Evolutionary conservation across 1,140 invertebrate genomes (phyloP).

Genomic region (Ceratosolen solmsi): DNA sequence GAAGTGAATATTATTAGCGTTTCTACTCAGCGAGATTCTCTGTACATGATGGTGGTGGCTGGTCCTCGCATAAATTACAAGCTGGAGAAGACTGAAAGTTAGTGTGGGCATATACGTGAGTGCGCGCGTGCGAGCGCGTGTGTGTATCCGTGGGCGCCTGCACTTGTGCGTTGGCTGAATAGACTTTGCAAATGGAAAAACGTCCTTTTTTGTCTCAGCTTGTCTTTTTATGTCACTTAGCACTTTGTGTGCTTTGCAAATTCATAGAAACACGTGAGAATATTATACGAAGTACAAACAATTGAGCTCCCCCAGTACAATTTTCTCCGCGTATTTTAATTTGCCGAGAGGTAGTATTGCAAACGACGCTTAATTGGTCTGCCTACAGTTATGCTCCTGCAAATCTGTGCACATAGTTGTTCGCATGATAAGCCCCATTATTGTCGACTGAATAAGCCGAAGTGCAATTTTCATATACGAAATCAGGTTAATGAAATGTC

Average conservation of each 20-base stretch:
- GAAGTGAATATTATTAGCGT: slow-evolving; percentile 70
- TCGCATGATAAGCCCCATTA: not conserved
- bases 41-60: slow-evolving; percentile 2
- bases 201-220: not conserved
- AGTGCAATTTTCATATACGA: not conserved
- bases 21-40: slow-evolving; percentile 43
- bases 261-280: slow-evolving; percentile 14
- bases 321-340: not conserved
- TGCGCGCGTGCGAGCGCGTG: not conserved
- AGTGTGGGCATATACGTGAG: not conserved
- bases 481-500: not conserved
- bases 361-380: not conserved
- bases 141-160: not conserved
- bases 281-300: not conserved
- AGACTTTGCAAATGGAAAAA: slow-evolving; percentile 3
- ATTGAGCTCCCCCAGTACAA: not conserved
- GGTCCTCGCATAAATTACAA: slow-evolving; percentile 38
- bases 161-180: not conserved
- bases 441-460: not conserved
- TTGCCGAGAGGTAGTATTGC: not conserved
- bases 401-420: not conserved
- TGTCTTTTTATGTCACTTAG: slow-evolving; percentile 31
- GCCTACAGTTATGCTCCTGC: not conserved
- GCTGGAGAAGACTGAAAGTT: slow-evolving; percentile 1
- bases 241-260: not conserved